Evolutionary conservation across 2,113 vertebrate species (phyloP).

Genomic region (Beaufortia kweichowensis): DNA sequence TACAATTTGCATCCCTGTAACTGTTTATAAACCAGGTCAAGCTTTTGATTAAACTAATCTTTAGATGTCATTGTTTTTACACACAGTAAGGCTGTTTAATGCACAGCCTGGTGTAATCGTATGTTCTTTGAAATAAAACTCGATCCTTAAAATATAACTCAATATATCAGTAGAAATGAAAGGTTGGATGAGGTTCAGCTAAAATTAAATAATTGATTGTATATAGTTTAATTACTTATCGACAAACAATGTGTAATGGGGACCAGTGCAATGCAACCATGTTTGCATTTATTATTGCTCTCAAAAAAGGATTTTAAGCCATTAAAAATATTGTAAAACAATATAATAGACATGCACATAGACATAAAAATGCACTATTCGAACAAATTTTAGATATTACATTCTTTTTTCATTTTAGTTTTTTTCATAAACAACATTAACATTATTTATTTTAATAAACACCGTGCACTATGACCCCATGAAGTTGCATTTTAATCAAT

Average conservation of each 20-base stretch:
- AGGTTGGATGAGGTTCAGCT: not conserved
- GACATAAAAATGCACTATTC: too few species aligned
- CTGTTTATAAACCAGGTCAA: not conserved
- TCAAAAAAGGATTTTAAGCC: too few species aligned
- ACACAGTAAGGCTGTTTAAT: not conserved
- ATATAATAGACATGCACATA: too few species aligned
- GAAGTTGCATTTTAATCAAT: too few species aligned
- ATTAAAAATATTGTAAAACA: too few species aligned
- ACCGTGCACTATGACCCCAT: too few species aligned
- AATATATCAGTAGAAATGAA: not conserved
- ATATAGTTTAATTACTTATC: not conserved
- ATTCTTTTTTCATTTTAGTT: too few species aligned
- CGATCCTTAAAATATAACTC: not conserved
- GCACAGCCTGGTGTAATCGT: constrained; percentile 13
- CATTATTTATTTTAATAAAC: not conserved
- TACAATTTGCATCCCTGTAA: not conserved
- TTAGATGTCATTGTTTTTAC: not conserved
- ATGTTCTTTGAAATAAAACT: constrained; percentile 26
- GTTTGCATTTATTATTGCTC: not conserved
- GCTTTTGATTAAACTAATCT: not conserved
- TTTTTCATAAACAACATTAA: too few species aligned
- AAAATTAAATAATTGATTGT: not conserved
- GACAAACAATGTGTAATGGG: not conserved
- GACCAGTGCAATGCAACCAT: not conserved
- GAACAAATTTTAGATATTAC: too few species aligned